Evolutionary conservation across 2,113 vertebrate species (phyloP).

Genomic region (Telmatochromis brichardi): DNA sequence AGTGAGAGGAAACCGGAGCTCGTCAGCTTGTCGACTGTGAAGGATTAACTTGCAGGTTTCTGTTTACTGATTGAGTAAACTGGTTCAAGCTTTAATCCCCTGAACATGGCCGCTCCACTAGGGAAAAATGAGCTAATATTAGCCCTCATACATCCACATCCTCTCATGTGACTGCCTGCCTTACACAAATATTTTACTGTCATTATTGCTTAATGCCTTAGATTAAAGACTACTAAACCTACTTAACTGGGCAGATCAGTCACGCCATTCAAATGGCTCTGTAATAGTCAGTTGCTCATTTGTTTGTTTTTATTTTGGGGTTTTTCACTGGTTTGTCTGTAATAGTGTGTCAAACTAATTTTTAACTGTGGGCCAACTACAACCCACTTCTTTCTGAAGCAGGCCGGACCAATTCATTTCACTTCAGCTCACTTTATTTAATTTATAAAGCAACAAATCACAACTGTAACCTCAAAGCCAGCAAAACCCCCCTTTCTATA

Average conservation of each 20-base stretch:
- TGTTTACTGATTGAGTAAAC: slow-evolving; percentile 2
- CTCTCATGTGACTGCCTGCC: background rate
- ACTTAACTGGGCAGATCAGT: background rate
- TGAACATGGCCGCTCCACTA: background rate
- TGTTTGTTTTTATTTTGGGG: background rate
- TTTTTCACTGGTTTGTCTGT: background rate
- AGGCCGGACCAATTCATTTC: background rate
- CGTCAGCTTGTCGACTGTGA: background rate
- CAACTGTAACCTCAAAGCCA: background rate
- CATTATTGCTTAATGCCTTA: background rate
- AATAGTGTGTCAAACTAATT: background rate
- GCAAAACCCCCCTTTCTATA: background rate
- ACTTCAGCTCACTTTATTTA: background rate
- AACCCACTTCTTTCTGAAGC: background rate
- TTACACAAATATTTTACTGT: background rate
- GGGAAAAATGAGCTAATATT: slow-evolving; percentile 9
- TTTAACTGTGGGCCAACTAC: background rate
- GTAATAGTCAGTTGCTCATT: background rate
- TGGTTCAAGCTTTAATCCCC: slow-evolving; percentile 22
- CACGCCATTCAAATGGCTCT: background rate
- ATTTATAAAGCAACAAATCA: background rate
- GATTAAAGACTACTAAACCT: background rate
- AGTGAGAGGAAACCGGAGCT: background rate
- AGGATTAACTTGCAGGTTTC: slow-evolving; percentile 23
- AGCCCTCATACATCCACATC: background rate